A percentile compares a stretch with the other conserved stretches of the same genome.
These are phyloP conservation scores for Caenorhabditis remanei DNA, from an alignment of 1,140 invertebrate species.

Conservation along the genomic window DNA sequence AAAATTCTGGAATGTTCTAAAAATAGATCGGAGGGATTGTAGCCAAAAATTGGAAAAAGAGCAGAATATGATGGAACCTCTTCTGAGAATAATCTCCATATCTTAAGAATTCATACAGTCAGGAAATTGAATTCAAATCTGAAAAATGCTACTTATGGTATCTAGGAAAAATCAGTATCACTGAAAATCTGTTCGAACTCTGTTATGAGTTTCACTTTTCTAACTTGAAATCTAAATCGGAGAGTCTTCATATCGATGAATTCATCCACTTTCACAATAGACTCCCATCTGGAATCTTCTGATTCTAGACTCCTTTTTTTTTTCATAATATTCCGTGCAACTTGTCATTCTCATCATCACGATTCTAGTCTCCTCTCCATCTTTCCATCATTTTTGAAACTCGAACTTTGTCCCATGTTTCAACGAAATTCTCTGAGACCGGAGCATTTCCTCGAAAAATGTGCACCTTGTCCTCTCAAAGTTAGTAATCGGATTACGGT, in stretches of 20 bases:
- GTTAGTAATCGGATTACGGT: slow-evolving; percentile 10
- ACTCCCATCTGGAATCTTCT: neutral
- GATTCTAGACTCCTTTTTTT: neutral
- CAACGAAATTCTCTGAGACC: slow-evolving; percentile 12
- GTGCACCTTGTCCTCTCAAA: slow-evolving; percentile 35
- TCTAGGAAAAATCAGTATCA: too few relatives aligned
- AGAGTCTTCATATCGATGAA: too few relatives aligned
- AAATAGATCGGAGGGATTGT: neutral
- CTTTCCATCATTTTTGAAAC: neutral
- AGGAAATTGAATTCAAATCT: too few relatives aligned
- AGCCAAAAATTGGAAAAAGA: too few relatives aligned
- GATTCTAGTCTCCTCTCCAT: neutral
- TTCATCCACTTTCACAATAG: too few relatives aligned
- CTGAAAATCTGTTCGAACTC: too few relatives aligned
- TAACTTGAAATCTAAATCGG: too few relatives aligned
- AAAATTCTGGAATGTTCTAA: neutral
- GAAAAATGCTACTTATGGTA: too few relatives aligned
- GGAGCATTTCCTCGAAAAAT: slow-evolving; percentile 37
- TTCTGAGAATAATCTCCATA: too few relatives aligned
- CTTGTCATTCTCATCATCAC: slow-evolving; percentile 24
- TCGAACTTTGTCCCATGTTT: slow-evolving; percentile 36
- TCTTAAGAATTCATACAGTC: too few relatives aligned
- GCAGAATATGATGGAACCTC: too few relatives aligned
- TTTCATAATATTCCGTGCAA: neutral
- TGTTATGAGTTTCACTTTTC: too few relatives aligned